Conservation (phyloP, 2,888 invertebrate species). For the Balanococcus diminutus region DNA sequence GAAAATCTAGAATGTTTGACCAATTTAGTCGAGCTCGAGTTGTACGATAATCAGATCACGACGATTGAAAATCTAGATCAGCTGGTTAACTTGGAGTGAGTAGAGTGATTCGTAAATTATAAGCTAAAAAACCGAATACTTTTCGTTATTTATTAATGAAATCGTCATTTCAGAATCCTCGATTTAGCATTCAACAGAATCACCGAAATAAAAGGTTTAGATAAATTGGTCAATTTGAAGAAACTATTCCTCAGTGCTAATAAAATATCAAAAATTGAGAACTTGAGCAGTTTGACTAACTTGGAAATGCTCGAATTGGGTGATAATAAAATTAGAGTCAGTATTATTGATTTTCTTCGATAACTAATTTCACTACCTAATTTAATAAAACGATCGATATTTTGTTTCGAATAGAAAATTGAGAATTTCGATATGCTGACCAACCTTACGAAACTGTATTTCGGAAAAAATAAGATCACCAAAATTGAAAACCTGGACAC, state of each 20-base stretch:
- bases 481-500: conserved; percentile 82
- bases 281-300: conserved; percentile 78
- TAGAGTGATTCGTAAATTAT: conserved; percentile 59
- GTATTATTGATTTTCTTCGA: conserved; percentile 58
- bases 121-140: not conserved
- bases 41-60: conserved; percentile 96
- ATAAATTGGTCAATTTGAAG: conserved; percentile 74
- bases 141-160: not conserved
- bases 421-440: conserved; percentile 81
- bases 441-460: conserved; percentile 77
- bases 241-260: conserved; percentile 90
- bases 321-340: conserved; percentile 87
- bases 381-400: conserved; percentile 42
- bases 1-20: conserved; percentile 81
- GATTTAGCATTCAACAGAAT: conserved; percentile 97
- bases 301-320: conserved; percentile 90
- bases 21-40: conserved; percentile 83
- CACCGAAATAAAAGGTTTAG: conserved; percentile 81
- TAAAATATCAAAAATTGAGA: conserved; percentile 84
- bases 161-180: conserved; percentile 69
- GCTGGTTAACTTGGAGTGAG: conserved; percentile 88
- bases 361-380: too few species aligned
- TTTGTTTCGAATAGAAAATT: conserved; percentile 69
- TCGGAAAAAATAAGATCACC: conserved; percentile 94
- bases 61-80: conserved; percentile 87